phyloP scores from a whole-genome alignment of 2,797 vertebrate species.

The Platalea minor region DNA sequence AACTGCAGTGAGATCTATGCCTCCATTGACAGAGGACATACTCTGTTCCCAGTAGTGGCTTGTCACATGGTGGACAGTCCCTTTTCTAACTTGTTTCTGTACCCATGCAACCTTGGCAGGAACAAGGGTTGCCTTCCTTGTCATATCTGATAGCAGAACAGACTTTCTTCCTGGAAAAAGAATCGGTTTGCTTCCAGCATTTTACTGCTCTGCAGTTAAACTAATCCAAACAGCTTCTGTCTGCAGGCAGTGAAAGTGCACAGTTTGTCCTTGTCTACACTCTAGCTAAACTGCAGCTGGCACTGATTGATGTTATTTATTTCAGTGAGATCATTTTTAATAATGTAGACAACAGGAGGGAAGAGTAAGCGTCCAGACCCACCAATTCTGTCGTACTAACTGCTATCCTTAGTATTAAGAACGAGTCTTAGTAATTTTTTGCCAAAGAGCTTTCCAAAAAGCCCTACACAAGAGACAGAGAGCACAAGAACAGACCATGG shows the following conservation, averaged over 20 bases:
- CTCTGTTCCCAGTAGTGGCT: neutral
- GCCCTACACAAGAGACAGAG: neutral
- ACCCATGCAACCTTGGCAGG: neutral
- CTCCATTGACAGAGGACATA: neutral
- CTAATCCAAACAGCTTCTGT: neutral
- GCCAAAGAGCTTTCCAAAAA: neutral
- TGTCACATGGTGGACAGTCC: neutral
- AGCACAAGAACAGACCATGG: rapidly evolving
- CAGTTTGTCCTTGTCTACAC: conserved; percentile 43
- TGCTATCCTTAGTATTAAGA: neutral
- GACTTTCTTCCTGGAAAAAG: neutral
- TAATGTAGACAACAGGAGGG: conserved; percentile 29
- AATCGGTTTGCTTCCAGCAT: neutral
- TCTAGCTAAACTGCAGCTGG: conserved; percentile 30
- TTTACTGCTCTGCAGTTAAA: neutral
- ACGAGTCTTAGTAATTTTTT: neutral
- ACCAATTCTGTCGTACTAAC: neutral
- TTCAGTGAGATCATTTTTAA: conserved; percentile 53
- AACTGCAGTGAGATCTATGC: neutral
- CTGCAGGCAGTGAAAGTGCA: neutral
- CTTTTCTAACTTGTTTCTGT: neutral
- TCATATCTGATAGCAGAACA: neutral
- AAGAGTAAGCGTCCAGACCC: neutral
- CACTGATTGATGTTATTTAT: conserved; percentile 61
- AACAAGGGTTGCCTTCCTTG: neutral